phyloP scores from a whole-genome alignment of 2,888 invertebrate genomes.

The Heteromyza rotundicornis region DNA sequence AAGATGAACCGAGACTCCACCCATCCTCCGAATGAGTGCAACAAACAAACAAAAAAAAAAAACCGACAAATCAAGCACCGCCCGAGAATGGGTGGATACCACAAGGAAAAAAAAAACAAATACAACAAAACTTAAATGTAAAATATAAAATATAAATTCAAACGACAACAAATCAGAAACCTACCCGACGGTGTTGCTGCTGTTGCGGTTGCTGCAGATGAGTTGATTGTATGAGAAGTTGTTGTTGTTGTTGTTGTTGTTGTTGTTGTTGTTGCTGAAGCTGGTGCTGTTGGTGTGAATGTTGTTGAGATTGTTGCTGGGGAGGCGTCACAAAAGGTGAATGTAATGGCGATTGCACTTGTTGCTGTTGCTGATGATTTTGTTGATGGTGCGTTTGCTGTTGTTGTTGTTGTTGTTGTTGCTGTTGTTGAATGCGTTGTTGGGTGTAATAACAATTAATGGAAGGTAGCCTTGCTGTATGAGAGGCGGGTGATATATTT shows the following conservation, averaged over 20 bases:
- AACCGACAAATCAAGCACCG: conserved; percentile 9
- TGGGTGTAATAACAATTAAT: conserved; percentile 32
- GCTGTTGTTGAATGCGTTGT: conserved; percentile 38
- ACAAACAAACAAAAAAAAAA: not conserved
- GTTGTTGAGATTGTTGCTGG: conserved; percentile 29
- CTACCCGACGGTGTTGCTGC: conserved; percentile 31
- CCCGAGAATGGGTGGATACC: conserved; percentile 21
- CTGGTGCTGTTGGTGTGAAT: conserved; percentile 11
- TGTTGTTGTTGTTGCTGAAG: conserved; percentile 4
- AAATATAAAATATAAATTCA: conserved; percentile 16
- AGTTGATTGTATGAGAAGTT: conserved; percentile 27
- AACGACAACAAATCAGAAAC: conserved; percentile 22
- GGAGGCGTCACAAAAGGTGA: conserved; percentile 7
- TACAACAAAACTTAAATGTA: not conserved
- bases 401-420: conserved; percentile 33
- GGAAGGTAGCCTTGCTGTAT: not conserved
- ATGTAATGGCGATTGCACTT: conserved; percentile 3
- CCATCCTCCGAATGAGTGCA: conserved; percentile 12
- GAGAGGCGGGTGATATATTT: not conserved
- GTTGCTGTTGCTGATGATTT: conserved; percentile 31
- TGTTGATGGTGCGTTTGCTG: conserved; percentile 32
- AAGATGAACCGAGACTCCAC: conserved; percentile 12
- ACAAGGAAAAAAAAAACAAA: not conserved
- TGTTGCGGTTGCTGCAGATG: conserved; percentile 9
- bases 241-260: conserved; percentile 12